Percentiles rank a stretch among this genome's conserved stretches.
These are phyloP conservation scores for Tragelaphus buxtoni DNA, from an alignment of 2,113 vertebrate genomes.

Conservation along the genomic window DNA sequence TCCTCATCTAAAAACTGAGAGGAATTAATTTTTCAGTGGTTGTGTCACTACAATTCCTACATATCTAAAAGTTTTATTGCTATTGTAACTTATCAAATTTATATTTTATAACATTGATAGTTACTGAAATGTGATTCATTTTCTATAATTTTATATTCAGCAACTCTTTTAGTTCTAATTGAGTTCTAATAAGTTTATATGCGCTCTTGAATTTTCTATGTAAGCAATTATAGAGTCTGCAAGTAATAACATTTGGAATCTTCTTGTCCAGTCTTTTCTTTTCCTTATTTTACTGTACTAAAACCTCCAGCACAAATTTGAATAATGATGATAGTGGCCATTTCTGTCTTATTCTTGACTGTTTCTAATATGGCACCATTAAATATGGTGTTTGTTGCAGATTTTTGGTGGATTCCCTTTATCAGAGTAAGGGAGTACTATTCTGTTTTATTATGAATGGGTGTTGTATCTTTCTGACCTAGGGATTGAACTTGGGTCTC, in stretches of 20 bases:
- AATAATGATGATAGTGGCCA: not conserved
- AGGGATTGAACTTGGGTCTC: not conserved
- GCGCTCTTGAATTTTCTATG: constrained; percentile 1
- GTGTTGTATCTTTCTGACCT: not conserved
- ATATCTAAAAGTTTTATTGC: not conserved
- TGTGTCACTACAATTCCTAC: not conserved
- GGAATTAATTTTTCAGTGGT: not conserved
- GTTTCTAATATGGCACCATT: not conserved
- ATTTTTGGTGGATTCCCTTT: constrained; percentile 1
- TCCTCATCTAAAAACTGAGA: not conserved
- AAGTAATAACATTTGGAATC: not conserved
- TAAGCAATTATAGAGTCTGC: not conserved
- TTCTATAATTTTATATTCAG: not conserved
- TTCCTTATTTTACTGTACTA: not conserved
- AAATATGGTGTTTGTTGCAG: not conserved
- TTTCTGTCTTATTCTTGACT: not conserved
- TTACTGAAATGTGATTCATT: not conserved
- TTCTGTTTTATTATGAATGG: not conserved
- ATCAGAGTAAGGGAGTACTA: not conserved
- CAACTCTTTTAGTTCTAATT: not conserved
- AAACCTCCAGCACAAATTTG: not conserved
- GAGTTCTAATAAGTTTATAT: not conserved
- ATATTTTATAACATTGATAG: not conserved
- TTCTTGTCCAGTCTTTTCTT: not conserved
- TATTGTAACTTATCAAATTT: constrained; percentile 14